Percentiles rank a stretch among this genome's conserved stretches.
These are phyloP conservation scores for Melanostoma mellinum DNA, from an alignment of 2,888 invertebrate genomes.

Conservation along the genomic window DNA sequence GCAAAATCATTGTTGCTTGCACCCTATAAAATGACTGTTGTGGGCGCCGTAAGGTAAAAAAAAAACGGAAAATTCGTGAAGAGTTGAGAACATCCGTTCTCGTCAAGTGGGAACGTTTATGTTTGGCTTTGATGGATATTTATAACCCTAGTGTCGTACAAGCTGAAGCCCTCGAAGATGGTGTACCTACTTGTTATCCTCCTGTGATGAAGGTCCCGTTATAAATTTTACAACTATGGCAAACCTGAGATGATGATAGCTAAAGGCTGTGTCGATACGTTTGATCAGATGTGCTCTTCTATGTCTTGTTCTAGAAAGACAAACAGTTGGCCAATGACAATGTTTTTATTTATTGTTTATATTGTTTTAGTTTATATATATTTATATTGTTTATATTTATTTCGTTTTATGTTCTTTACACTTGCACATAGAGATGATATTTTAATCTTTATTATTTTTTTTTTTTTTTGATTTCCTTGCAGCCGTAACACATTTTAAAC, in stretches of 20 bases:
- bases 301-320: conserved; percentile 23
- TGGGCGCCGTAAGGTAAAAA: conserved; percentile 43
- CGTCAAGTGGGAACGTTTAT: conserved; percentile 45
- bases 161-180: conserved; percentile 53
- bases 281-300: conserved; percentile 70
- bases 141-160: conserved; percentile 48
- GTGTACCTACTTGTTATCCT: conserved; percentile 59
- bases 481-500: conserved; percentile 28
- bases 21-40: conserved; percentile 72
- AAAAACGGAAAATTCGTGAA: conserved; percentile 55
- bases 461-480: too few species aligned
- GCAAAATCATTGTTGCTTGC: conserved; percentile 72
- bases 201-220: conserved; percentile 51
- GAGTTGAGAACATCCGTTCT: conserved; percentile 7
- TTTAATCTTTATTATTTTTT: too few species aligned
- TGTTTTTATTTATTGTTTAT: too few species aligned
- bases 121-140: conserved; percentile 33
- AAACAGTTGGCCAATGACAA: conserved; percentile 30
- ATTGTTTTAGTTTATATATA: too few species aligned
- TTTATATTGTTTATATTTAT: too few species aligned
- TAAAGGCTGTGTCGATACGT: conserved; percentile 75
- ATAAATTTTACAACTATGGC: conserved; percentile 28
- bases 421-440: too few species aligned
- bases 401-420: too few species aligned
- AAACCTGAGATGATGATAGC: conserved; percentile 50